Percentiles rank a stretch among this genome's conserved stretches.
phyloP scores from a whole-genome alignment of 2,888 invertebrate species.

The Mallateleia sp. region DNA sequence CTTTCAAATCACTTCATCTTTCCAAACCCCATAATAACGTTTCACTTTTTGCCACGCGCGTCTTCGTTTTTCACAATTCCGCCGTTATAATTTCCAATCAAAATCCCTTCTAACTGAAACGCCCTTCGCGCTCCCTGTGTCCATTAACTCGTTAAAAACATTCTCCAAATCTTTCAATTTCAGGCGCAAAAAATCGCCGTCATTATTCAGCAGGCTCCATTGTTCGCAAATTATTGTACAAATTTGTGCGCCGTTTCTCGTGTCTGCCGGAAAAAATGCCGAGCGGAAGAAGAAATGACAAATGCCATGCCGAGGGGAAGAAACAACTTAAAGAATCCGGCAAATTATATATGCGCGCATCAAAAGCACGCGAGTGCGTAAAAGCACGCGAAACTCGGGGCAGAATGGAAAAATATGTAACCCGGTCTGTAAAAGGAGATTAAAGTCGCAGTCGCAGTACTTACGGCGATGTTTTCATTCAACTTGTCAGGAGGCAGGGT shows the following conservation, averaged over 20 bases:
- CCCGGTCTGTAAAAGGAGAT: constrained; percentile 13
- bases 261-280: too few species aligned
- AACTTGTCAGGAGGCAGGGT: constrained; percentile 33
- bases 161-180: background rate
- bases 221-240: constrained; percentile 11
- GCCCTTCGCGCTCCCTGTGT: background rate
- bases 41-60: background rate
- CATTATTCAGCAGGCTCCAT: background rate
- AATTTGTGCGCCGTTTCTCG: background rate
- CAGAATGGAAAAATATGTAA: constrained; percentile 30
- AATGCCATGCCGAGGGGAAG: background rate
- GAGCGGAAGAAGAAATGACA: too few species aligned
- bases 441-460: constrained; percentile 17
- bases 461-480: constrained; percentile 15
- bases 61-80: background rate
- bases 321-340: background rate
- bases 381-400: constrained; percentile 7
- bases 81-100: background rate
- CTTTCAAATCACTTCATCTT: background rate
- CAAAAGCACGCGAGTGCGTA: constrained; percentile 19
- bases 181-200: background rate
- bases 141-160: background rate
- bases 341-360: constrained; percentile 13
- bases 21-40: background rate
- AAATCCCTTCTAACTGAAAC: background rate